phyloP scores from a whole-genome alignment of 2,113 vertebrate species.

The Chauna torquata region DNA sequence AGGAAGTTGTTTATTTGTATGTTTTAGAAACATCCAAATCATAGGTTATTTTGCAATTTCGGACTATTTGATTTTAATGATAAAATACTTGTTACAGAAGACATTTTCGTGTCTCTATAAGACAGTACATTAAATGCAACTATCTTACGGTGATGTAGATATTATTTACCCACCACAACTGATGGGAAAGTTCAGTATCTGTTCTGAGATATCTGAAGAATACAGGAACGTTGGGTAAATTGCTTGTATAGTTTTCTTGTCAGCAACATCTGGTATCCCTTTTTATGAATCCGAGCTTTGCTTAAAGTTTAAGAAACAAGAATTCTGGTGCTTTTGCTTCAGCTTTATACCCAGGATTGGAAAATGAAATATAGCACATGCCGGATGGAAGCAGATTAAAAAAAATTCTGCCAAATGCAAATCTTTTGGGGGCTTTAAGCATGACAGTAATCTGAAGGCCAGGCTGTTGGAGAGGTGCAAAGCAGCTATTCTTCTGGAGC shows the following conservation, averaged over 20 bases:
- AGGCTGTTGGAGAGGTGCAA: neutral
- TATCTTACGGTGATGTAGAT: neutral
- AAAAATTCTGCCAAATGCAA: neutral
- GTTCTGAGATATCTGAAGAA: neutral
- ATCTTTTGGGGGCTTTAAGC: neutral
- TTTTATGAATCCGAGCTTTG: neutral
- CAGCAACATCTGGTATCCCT: neutral
- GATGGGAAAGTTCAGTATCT: neutral
- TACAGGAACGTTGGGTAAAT: neutral
- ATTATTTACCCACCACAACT: neutral
- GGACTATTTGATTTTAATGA: neutral
- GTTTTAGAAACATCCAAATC: neutral
- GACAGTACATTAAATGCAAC: neutral
- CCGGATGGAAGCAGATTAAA: neutral
- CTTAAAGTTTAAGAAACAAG: neutral
- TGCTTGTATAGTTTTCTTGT: neutral
- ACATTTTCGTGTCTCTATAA: neutral
- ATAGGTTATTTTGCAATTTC: neutral
- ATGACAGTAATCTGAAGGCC: neutral
- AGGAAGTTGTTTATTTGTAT: neutral
- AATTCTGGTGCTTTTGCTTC: neutral
- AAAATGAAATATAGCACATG: neutral
- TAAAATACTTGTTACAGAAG: neutral
- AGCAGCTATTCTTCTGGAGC: neutral
- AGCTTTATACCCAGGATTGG: neutral